Conservation (phyloP, 2,797 vertebrate species). For the Scomberomorus guttatus region DNA sequence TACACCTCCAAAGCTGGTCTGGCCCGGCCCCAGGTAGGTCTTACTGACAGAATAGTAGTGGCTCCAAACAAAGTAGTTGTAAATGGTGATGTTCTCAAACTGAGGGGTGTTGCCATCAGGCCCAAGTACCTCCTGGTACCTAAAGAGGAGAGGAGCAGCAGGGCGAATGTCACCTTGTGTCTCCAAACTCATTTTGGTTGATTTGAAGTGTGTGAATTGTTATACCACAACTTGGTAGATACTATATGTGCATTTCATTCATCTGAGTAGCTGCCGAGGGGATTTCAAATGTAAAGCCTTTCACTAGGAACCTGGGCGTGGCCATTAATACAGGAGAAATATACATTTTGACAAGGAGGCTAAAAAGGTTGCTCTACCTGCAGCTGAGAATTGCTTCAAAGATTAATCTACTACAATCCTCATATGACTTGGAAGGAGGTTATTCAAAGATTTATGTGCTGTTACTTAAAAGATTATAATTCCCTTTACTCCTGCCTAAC, state of each 20-base stretch:
- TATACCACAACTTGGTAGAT: neutral
- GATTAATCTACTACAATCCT: conserved; percentile 42
- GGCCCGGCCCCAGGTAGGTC: conserved; percentile 92
- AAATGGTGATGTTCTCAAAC: conserved; percentile 95
- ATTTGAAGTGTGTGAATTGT: neutral
- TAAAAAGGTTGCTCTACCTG: conserved; percentile 46
- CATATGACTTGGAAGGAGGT: conserved; percentile 42
- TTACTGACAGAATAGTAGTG: conserved; percentile 97
- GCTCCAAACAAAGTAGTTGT: conserved; percentile 98
- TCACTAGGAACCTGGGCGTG: conserved; percentile 3
- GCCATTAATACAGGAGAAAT: conserved; percentile 24
- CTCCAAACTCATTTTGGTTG: neutral
- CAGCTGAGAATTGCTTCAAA: conserved; percentile 44
- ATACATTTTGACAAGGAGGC: conserved; percentile 13
- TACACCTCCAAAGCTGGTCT: conserved; percentile 91
- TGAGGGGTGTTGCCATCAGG: conserved; percentile 91
- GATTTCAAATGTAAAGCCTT: conserved; percentile 9
- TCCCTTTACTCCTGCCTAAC: conserved; percentile 30
- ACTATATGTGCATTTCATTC: conserved; percentile 20
- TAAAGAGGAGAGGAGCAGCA: conserved; percentile 38
- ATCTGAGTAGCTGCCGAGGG: neutral
- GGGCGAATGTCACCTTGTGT: conserved; percentile 8
- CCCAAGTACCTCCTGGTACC: conserved; percentile 90
- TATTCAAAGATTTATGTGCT: conserved; percentile 46
- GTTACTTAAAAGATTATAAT: conserved; percentile 38